These are phyloP conservation scores for Probaryconus sp. DNA, from an alignment of 1,140 invertebrate species.

Conservation along the genomic window DNA sequence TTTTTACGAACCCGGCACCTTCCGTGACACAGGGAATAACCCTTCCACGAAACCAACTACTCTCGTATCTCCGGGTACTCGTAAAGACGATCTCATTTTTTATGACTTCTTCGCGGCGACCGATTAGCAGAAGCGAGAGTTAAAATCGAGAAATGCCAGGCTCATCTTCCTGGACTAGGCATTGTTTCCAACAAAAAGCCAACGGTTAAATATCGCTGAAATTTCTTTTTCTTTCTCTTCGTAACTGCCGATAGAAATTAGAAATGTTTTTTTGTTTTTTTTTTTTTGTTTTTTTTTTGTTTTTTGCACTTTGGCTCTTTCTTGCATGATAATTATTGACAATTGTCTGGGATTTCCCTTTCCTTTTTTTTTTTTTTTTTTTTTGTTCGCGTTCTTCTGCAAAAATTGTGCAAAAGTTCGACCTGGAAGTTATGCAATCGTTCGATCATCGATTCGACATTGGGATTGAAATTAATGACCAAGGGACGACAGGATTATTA, in stretches of 20 bases:
- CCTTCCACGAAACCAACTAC: conserved; percentile 74
- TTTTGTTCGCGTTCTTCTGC: no score
- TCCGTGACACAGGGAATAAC: conserved; percentile 73
- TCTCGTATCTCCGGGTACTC: conserved; percentile 74
- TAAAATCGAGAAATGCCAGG: conserved; percentile 65
- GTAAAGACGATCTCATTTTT: conserved; percentile 76
- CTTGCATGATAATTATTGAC: conserved; percentile 42
- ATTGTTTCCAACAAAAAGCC: conserved; percentile 51
- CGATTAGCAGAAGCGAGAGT: conserved; percentile 72
- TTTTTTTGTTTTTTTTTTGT: conserved; percentile 20
- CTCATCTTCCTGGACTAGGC: conserved; percentile 38
- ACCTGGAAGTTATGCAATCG: no score
- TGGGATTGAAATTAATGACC: no score
- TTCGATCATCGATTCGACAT: no score
- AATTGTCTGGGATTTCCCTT: no score
- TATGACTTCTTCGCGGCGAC: conserved; percentile 72
- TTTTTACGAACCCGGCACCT: conserved; percentile 74
- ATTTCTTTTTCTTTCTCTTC: conserved; percentile 44
- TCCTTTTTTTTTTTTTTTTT: no score
- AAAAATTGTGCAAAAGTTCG: no score
- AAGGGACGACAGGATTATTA: no score
- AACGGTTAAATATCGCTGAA: conserved; percentile 47
- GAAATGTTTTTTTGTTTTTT: conserved; percentile 48
- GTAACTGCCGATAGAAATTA: conserved; percentile 51
- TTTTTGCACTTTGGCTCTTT: conserved; percentile 17